Evolutionary conservation across 2,113 vertebrate genomes (phyloP).

Genomic region (Perognathus longimembris): DNA sequence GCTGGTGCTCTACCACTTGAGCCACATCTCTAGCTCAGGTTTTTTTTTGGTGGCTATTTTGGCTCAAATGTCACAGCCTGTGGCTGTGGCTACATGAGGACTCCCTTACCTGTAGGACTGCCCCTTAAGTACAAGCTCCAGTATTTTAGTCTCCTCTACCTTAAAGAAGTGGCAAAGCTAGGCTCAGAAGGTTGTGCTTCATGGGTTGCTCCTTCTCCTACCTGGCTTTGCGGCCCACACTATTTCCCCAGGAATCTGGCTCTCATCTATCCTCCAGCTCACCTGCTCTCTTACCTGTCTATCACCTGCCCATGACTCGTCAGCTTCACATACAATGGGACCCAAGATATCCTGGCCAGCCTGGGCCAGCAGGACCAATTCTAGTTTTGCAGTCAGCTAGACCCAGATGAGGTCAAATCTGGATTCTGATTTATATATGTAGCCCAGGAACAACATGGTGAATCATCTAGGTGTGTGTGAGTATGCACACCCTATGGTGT

Average conservation of each 20-base stretch:
- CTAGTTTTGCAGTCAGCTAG: not conserved
- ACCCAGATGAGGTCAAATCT: accelerated
- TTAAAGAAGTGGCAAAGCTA: not conserved
- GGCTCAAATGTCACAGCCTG: not conserved
- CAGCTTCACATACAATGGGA: accelerated
- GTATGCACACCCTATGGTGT: too few species aligned
- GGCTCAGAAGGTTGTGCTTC: not conserved
- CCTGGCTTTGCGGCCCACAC: too few species aligned
- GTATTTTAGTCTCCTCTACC: accelerated
- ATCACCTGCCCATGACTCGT: too few species aligned
- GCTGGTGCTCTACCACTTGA: too few species aligned
- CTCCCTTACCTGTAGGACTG: not conserved
- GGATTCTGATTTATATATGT: not conserved
- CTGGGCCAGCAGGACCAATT: not conserved
- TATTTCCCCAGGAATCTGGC: too few species aligned
- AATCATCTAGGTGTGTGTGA: too few species aligned
- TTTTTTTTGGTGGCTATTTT: too few species aligned
- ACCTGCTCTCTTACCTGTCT: too few species aligned
- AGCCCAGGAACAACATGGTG: too few species aligned
- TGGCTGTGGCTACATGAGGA: not conserved
- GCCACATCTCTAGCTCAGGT: too few species aligned
- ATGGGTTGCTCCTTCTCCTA: not conserved
- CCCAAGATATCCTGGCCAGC: accelerated
- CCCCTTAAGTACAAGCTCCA: not conserved
- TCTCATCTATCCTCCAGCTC: too few species aligned